A percentile compares a stretch with the other conserved stretches of the same genome.
Evolutionary conservation across 2,113 vertebrate species (phyloP).

Genomic region (Rhinopomastus cyanomelas): DNA sequence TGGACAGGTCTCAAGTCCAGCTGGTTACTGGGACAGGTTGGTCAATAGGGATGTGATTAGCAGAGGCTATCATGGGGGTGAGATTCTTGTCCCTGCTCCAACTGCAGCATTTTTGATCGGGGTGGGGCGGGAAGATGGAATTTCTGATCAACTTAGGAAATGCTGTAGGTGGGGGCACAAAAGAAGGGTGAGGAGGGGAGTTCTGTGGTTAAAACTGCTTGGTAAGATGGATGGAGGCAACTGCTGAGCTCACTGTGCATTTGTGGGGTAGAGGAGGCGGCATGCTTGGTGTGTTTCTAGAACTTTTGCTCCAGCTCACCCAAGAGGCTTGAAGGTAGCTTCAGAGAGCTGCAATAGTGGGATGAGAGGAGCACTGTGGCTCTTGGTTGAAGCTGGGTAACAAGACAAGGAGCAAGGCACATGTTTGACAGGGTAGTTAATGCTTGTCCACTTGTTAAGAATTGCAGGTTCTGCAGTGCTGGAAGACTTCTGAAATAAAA

Average conservation of each 20-base stretch:
- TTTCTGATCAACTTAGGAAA: background rate
- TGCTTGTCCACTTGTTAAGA: background rate
- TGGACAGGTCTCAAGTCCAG: background rate
- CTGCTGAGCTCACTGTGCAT: accelerated
- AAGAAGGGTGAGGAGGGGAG: background rate
- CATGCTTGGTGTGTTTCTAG: background rate
- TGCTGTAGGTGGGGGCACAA: background rate
- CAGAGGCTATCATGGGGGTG: background rate
- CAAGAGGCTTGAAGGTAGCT: background rate
- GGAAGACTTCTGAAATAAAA: background rate
- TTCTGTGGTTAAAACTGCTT: background rate
- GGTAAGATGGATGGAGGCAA: background rate
- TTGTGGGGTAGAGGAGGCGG: background rate
- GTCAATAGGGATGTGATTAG: background rate
- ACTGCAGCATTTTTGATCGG: background rate
- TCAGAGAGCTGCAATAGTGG: background rate
- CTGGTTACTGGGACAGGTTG: background rate
- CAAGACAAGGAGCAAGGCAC: background rate
- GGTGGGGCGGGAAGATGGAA: background rate
- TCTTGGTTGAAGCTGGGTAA: background rate
- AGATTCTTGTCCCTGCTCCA: background rate
- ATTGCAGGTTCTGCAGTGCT: background rate
- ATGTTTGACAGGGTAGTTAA: background rate
- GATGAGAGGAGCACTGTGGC: background rate
- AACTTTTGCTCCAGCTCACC: background rate